These are phyloP conservation scores for Sylvilagus floridanus DNA, from an alignment of 2,797 vertebrate genomes.

Conservation along the genomic window DNA sequence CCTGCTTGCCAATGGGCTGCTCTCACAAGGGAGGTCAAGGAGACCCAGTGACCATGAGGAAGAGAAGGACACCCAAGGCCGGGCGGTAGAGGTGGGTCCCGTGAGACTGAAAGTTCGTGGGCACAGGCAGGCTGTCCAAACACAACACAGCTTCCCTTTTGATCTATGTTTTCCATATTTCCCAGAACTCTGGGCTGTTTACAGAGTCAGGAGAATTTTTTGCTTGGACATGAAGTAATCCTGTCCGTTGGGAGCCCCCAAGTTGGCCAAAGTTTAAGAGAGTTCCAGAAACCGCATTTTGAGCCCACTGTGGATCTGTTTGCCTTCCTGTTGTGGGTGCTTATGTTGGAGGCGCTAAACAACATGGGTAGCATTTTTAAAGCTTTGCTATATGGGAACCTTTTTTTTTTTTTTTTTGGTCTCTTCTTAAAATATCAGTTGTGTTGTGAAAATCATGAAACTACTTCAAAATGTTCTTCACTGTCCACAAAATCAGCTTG, in stretches of 20 bases:
- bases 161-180: constrained; percentile 64
- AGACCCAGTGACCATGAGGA: constrained; percentile 45
- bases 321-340: constrained; percentile 65
- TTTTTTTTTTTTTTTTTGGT: not conserved
- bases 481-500: not conserved
- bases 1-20: not conserved
- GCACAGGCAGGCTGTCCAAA: constrained; percentile 67
- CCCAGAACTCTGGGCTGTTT: constrained; percentile 69
- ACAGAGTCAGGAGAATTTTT: constrained; percentile 69
- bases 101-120: constrained; percentile 32
- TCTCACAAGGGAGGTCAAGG: constrained; percentile 50
- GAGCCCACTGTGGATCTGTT: constrained; percentile 29
- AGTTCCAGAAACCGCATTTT: constrained; percentile 70
- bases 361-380: not conserved
- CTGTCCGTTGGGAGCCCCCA: constrained; percentile 73
- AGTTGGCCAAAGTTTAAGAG: constrained; percentile 63
- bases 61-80: constrained; percentile 41
- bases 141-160: constrained; percentile 73
- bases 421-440: not conserved
- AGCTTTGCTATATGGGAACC: constrained; percentile 28
- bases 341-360: constrained; percentile 55
- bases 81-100: not conserved
- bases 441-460: constrained; percentile 8
- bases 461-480: constrained; percentile 3
- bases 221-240: constrained; percentile 76